Evolutionary conservation across 2,888 invertebrate species (phyloP), one percentile per base, ranked within the genome.

Genomic region (Eristalinus aeneus): DNA sequence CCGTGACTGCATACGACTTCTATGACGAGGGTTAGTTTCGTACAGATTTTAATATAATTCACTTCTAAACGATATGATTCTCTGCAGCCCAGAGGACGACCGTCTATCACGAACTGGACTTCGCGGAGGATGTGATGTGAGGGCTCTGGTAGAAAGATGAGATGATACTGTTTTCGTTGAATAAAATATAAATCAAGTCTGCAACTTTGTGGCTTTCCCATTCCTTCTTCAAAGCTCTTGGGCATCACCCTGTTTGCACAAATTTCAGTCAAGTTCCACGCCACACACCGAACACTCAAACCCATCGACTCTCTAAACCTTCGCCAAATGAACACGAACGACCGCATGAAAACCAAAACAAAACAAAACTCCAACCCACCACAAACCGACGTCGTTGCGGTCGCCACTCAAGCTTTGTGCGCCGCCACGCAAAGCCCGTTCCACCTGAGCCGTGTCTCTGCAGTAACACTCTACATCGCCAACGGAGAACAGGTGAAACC

Each of bases 401-500:
- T 5, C 67, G 61, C 2, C 31, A 20, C 46, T 46, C 39, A 54
- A 69, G 54, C 2, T 23, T 16, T 16, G 56, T 72, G 12, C 67
- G 46, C 76, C 39, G 32, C 36, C 27, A 27, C 5, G 31, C 61
- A 11, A 34, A 27, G n/a, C 31, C 34, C 56, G 61, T 69, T 69
- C 68, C 85, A 85, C 31, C 75, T 72, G 75, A 72, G 67, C 61
- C 46, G 54, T 39, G 34, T 36, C 76, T 76, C 68, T 60, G 73
- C 85, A 85, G 85, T 85, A 68, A 73, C 85, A 73, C 85, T 53
- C 72, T 77, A 76, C 76, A 76, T 61, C 76, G 85, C 81, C 63
- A 81, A 68, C 81, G 68, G 76, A 73, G 76, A 85, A 81, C 85
- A 85, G 85, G 85, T 85, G 85, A 85, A 85, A 81, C 75, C 68